Evolutionary conservation across 2,888 invertebrate species (phyloP).

Genomic region (Patella ulyssiponensis): DNA sequence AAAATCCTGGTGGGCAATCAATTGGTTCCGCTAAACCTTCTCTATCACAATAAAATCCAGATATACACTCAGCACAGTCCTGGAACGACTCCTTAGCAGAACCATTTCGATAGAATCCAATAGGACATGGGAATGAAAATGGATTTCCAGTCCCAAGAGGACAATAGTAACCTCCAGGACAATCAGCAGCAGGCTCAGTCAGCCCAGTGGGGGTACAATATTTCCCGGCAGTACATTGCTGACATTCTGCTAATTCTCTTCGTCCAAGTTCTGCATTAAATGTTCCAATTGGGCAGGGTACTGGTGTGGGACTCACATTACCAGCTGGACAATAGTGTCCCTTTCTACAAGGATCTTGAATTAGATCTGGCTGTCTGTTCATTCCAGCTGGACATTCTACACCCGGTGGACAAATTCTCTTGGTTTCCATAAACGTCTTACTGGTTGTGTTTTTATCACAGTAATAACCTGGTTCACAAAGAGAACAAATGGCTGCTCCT

Average conservation of each 20-base stretch:
- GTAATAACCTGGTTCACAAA: conserved; percentile 64
- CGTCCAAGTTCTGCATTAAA: conserved; percentile 61
- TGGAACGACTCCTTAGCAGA: conserved; percentile 68
- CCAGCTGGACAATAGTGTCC: conserved; percentile 68
- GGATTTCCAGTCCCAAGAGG: conserved; percentile 63
- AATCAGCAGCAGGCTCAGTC: conserved; percentile 55
- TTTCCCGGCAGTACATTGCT: conserved; percentile 64
- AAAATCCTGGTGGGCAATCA: conserved; percentile 67
- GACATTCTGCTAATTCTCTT: conserved; percentile 63
- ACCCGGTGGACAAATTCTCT: conserved; percentile 63
- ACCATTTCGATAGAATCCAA: conserved; percentile 68
- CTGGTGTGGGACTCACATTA: conserved; percentile 65
- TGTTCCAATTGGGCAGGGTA: conserved; percentile 68
- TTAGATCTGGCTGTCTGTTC: conserved; percentile 59
- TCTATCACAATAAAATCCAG: conserved; percentile 66
- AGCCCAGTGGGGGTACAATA: conserved; percentile 66
- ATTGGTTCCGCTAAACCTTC: conserved; percentile 64
- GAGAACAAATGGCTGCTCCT: conserved; percentile 57
- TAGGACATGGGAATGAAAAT: conserved; percentile 62
- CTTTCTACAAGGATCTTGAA: conserved; percentile 56
- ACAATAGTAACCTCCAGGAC: conserved; percentile 70
- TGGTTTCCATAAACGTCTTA: conserved; percentile 45
- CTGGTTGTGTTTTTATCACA: conserved; percentile 66
- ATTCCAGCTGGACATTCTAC: conserved; percentile 66
- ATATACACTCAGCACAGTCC: conserved; percentile 67